Evolutionary conservation across 2,888 invertebrate genomes (phyloP).

Genomic region (Nebria brevicollis): DNA sequence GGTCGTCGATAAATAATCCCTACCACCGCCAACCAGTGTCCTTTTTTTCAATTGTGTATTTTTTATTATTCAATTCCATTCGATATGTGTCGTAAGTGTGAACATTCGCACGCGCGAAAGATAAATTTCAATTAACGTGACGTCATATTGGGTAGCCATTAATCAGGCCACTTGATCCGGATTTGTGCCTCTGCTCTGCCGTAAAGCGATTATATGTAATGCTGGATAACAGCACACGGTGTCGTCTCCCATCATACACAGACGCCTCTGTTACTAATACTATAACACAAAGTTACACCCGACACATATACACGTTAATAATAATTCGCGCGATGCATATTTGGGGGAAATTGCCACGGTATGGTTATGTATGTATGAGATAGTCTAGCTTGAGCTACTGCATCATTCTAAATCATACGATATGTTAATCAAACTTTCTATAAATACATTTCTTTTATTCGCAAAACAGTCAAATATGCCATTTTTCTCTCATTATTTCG

Average conservation of each 20-base stretch:
- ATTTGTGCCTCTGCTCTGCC: constrained; percentile 53
- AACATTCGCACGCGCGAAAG: constrained; percentile 47
- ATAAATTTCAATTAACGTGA: constrained; percentile 55
- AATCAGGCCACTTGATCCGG: constrained; percentile 57
- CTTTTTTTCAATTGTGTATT: constrained; percentile 21
- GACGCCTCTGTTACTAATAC: neutral
- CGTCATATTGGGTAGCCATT: constrained; percentile 59
- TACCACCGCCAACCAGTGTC: neutral
- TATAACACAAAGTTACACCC: neutral
- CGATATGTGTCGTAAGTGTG: constrained; percentile 35
- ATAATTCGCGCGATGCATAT: constrained; percentile 33
- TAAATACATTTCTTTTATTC: too few species aligned
- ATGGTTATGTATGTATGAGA: constrained; percentile 14
- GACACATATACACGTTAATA: constrained; percentile 14
- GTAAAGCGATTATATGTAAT: constrained; percentile 56
- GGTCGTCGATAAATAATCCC: constrained; percentile 40
- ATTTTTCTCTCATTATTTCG: too few species aligned
- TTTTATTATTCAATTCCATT: neutral
- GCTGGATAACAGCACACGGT: constrained; percentile 50
- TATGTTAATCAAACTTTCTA: neutral
- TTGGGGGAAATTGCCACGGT: constrained; percentile 9
- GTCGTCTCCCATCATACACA: constrained; percentile 16
- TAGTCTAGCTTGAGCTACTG: neutral
- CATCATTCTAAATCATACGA: neutral
- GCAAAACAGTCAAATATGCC: too few species aligned